Percentiles rank a stretch among this genome's conserved stretches.
phyloP scores from a whole-genome alignment of 2,888 invertebrate species.

The Melinaea marsaeus region DNA sequence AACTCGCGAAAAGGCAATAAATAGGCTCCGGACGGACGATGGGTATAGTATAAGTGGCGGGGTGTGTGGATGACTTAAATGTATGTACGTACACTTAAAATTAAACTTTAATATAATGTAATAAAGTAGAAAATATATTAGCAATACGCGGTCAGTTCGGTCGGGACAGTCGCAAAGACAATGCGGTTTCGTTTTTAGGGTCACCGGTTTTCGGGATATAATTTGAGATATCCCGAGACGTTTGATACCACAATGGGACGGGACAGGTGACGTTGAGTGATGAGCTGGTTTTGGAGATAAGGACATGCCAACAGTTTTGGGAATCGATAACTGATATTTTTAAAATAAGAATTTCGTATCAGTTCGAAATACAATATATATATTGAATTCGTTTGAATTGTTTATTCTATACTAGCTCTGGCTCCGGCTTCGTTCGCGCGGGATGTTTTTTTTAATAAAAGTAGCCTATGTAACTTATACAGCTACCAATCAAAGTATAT shows the following conservation, averaged over 20 bases:
- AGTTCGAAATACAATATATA: background rate
- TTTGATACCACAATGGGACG: slow-evolving; percentile 61
- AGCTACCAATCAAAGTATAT: too few species aligned
- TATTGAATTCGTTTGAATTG: background rate
- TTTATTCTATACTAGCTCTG: background rate
- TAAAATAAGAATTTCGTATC: background rate
- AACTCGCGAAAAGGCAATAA: slow-evolving; percentile 61
- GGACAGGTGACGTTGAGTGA: slow-evolving; percentile 61
- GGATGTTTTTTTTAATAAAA: too few species aligned
- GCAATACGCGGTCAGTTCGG: slow-evolving; percentile 6
- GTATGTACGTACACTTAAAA: background rate
- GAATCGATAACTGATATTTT: slow-evolving; percentile 20
- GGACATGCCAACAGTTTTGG: slow-evolving; percentile 30
- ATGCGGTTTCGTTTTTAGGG: slow-evolving; percentile 67
- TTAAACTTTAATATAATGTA: background rate
- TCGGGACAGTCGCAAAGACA: slow-evolving; percentile 46
- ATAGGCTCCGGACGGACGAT: slow-evolving; percentile 64
- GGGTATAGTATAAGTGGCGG: slow-evolving; percentile 50
- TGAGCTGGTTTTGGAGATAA: slow-evolving; percentile 43
- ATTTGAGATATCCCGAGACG: slow-evolving; percentile 61
- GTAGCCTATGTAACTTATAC: too few species aligned
- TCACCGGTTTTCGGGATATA: slow-evolving; percentile 63
- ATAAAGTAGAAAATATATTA: slow-evolving; percentile 34
- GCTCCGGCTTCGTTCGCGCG: too few species aligned
- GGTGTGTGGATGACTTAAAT: slow-evolving; percentile 33